Conservation (phyloP, 1,140 invertebrate genomes). For the Aleiodes sp. region DNA sequence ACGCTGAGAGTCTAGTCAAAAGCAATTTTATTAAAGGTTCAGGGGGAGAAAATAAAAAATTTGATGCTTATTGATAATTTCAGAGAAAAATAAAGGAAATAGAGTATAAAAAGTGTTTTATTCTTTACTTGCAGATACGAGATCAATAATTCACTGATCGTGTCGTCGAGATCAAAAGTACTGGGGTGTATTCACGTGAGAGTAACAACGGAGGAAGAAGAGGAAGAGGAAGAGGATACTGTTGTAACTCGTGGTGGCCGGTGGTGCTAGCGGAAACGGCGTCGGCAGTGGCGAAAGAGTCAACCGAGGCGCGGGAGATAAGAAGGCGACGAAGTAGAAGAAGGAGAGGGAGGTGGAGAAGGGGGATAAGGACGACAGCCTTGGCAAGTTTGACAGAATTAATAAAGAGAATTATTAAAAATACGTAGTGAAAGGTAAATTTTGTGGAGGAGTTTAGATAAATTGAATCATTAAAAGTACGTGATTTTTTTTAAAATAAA, state of each 20-base stretch:
- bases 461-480: too few relatives aligned
- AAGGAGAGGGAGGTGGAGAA: conserved; percentile 8
- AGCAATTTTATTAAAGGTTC: background rate
- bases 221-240: conserved; percentile 14
- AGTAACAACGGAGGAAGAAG: background rate
- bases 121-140: conserved; percentile 33
- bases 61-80: too few relatives aligned
- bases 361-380: conserved; percentile 31
- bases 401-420: background rate
- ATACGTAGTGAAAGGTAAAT: conserved; percentile 2
- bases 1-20: background rate
- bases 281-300: conserved; percentile 17
- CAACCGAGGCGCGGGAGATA: conserved; percentile 25
- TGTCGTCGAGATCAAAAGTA: conserved; percentile 29
- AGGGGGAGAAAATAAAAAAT: too few relatives aligned
- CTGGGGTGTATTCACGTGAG: conserved; percentile 14
- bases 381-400: conserved; percentile 3
- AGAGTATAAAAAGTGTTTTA: background rate
- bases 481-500: too few relatives aligned
- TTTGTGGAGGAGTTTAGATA: background rate
- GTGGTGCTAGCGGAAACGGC: conserved; percentile 20
- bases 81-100: background rate
- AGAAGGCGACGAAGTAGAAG: conserved; percentile 28
- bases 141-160: conserved; percentile 17
- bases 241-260: conserved; percentile 1